Evolutionary conservation across 2,113 vertebrate species (phyloP), one percentile per base, ranked within the genome.

Genomic region (Alexandromys fortis): DNA sequence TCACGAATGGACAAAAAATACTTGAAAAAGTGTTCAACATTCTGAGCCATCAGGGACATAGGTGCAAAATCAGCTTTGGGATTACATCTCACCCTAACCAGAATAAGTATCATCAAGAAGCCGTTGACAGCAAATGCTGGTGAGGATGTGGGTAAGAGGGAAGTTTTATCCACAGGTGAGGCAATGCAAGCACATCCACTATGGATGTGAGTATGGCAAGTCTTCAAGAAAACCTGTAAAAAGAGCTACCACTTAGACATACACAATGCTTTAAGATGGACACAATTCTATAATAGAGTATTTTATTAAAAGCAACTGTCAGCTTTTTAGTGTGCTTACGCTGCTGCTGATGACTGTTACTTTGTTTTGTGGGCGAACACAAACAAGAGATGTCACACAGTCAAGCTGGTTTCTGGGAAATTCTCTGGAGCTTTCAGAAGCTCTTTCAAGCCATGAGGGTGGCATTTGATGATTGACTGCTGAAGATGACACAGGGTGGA

Each of bases 251-350:
- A 70, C 38, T 88, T 79, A 49, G 81, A 89, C 45, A 94, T 21
- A 67, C 8, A 86, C 30, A 55, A 35, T 92, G 94, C 83, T 35
- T 55, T 91, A 94, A 93, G 35, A 85, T 47, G 38, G 92, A 90
- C 90, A 55, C 2, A 86, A 16, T 90, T 61, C 42, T 92, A 82
- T 86, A 97, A 86, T 88, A 96, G 96, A 90, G 88, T 45, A 78
- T 68, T 72, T 94, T 92, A 92, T 95, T 96, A 83, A 96, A 94
- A 94, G 92, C 81, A 96, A 87, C 45, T 67, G 63, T 76, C 42
- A 7, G 5, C 16, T 92, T 94, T 90, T 92, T 65, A 61, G 68
- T 90, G 38, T 77, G 47, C 78, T 91, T 93, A 92, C 92, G 97
- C 55, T 88, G 17, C 67, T 90, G 77, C 89, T 76, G 70, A 49